Evolutionary conservation across 2,888 invertebrate genomes (phyloP), one percentile per base, ranked within the genome.

Genomic region (Blastobasis lacticolella): DNA sequence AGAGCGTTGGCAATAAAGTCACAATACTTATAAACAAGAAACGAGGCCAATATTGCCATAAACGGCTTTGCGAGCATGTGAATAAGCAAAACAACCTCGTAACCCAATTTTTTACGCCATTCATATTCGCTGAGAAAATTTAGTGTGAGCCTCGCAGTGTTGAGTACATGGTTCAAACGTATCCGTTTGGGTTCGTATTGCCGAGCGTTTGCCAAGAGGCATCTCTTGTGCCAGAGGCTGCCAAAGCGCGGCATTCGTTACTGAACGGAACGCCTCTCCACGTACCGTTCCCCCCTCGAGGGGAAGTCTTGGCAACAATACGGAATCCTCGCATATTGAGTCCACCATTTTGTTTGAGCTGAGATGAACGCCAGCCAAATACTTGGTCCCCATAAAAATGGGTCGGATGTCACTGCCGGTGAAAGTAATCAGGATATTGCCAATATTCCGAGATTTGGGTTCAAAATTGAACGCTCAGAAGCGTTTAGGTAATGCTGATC

Each of bases 301-400:
- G 62, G 48, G 55, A 60, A 62, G 67, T 72, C 68, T 84, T 85
- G 85, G 85, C 85, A 86, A 65, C 73, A 66, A 70, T 76, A 72
- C 73, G 69, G 69, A 62, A 67, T 61, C 61, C 68, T 67, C 77
- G 76, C 81, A 82, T 83, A 84, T 85, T 84, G 81, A 81, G 80
- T 79, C 73, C 74, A 72, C 64, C 75, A 73, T 76, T 78, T 81
- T 76, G 80, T 81, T 76, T 75, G 80, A 77, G 73, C 64, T 73
- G 68, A 69, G 70, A 23, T 23, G 23, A 23, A 23, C 49, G 54
- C 57, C 67, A 64, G 73, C 75, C 76, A 77, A 78, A 78, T 78
- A 72, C 78, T 23, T 23, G 23, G 23, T 23, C 23, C 23, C 23
- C 23, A 50, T n/a, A n/a, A 7, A 41, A n/a, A 23, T 23, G 23